These are phyloP conservation scores for Gouania willdenowi DNA, from an alignment of 2,797 vertebrate species.

Conservation along the genomic window DNA sequence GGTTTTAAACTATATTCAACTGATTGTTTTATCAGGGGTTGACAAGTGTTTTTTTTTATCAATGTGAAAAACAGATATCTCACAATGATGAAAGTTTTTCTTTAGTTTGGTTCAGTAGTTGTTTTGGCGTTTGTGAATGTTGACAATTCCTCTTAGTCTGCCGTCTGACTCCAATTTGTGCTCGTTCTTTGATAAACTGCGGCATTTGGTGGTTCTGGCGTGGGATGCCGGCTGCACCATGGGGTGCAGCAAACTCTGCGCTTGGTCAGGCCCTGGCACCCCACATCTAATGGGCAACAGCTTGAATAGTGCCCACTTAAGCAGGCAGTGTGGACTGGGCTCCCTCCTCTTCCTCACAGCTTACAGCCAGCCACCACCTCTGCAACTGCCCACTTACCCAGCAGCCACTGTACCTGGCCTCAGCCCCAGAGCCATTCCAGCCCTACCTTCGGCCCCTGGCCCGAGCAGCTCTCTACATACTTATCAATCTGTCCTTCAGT, in stretches of 20 bases:
- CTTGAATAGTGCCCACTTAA: conserved; percentile 87
- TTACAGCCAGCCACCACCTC: conserved; percentile 61
- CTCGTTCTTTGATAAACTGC: conserved; percentile 73
- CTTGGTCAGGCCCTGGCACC: conserved; percentile 77
- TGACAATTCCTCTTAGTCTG: conserved; percentile 73
- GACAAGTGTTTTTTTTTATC: too few relatives aligned
- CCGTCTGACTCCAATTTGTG: conserved; percentile 80
- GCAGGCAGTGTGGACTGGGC: conserved; percentile 68
- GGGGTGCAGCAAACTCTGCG: conserved; percentile 80
- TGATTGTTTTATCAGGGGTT: too few relatives aligned
- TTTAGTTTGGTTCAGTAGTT: conserved; percentile 35
- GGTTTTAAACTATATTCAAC: too few relatives aligned
- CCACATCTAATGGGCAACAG: conserved; percentile 83
- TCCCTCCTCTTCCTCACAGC: conserved; percentile 57
- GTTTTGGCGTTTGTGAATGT: conserved; percentile 44
- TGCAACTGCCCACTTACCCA: conserved; percentile 69
- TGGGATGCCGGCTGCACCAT: conserved; percentile 69
- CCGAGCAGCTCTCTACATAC: conserved; percentile 57
- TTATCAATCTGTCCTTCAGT: conserved; percentile 67
- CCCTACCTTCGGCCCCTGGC: conserved; percentile 68
- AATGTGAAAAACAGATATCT: too few relatives aligned
- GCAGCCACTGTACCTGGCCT: conserved; percentile 68
- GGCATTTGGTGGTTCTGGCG: conserved; percentile 84
- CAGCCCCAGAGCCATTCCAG: conserved; percentile 68
- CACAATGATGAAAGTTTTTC: conserved; percentile 3